Conservation (phyloP, 2,888 invertebrate genomes). For the Achlya flavicornis region DNA sequence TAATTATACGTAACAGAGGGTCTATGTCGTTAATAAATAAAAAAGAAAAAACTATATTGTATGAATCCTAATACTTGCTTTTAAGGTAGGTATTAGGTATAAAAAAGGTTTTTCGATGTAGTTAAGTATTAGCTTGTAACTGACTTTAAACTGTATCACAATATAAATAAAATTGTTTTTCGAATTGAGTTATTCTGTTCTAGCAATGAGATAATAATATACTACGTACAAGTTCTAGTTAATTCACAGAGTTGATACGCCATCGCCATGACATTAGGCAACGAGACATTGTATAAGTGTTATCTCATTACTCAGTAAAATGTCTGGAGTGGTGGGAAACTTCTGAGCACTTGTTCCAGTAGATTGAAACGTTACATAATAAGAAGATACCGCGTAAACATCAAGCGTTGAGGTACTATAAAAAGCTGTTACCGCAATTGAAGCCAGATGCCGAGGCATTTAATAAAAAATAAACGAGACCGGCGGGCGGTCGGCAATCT, state of each 20-base stretch:
- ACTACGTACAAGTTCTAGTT: too few relatives aligned
- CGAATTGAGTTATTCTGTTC: not conserved
- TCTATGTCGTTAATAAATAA: not conserved
- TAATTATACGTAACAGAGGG: not conserved
- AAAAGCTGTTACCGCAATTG: constrained; percentile 75
- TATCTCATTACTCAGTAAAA: constrained; percentile 7
- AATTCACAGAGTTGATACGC: not conserved
- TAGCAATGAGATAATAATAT: too few relatives aligned
- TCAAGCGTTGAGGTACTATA: constrained; percentile 48
- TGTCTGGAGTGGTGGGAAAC: not conserved
- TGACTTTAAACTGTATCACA: not conserved
- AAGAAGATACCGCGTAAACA: constrained; percentile 50
- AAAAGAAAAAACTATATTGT: not conserved
- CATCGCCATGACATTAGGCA: not conserved
- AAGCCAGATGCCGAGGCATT: constrained; percentile 72
- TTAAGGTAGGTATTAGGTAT: too few relatives aligned
- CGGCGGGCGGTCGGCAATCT: constrained; percentile 69
- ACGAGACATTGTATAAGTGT: constrained; percentile 3
- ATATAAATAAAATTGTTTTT: not conserved
- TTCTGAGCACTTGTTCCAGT: constrained; percentile 20
- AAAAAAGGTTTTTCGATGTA: not conserved
- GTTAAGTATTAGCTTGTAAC: not conserved
- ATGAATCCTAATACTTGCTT: not conserved
- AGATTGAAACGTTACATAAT: constrained; percentile 40
- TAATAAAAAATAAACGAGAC: constrained; percentile 77